A percentile compares a stretch with the other conserved stretches of the same genome.
Conservation (phyloP, 2,113 vertebrate species). For the Sus scrofa region T2T-Sscrofa CM000829.6:62662501-62663000, state of each 20-base stretch:
- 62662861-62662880: background rate
- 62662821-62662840: background rate
- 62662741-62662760: background rate
- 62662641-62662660: background rate
- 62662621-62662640: background rate
- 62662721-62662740: background rate
- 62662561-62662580: background rate
- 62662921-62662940: slow-evolving; percentile 2
- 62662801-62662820: background rate
- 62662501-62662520: slow-evolving; percentile 31
- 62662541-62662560: background rate
- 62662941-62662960: slow-evolving; percentile 26
- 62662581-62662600: background rate
- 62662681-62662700: background rate
- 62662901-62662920: background rate
- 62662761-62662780: background rate
- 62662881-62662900: background rate
- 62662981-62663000: background rate
- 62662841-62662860: background rate
- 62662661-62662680: background rate
- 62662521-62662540: background rate
- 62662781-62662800: background rate
- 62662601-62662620: background rate
- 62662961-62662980: slow-evolving; percentile 22
- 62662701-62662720: background rate